Evolutionary conservation across 2,113 vertebrate species (phyloP).

Genomic region (Falco punctatus): DNA sequence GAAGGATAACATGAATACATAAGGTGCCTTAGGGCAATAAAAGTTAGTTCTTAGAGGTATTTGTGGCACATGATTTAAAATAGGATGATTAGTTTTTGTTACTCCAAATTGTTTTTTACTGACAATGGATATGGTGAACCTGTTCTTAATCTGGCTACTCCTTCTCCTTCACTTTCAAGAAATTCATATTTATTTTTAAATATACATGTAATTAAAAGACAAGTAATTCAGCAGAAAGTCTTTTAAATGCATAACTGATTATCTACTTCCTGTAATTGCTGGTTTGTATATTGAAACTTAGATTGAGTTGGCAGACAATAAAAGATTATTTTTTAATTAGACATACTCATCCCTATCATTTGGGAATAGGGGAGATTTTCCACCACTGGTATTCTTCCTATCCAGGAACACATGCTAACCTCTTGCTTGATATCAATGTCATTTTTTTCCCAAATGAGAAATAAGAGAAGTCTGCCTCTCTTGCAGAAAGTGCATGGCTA

Average conservation of each 20-base stretch:
- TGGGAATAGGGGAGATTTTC: conserved; percentile 63
- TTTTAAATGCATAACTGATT: conserved; percentile 72
- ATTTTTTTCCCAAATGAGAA: conserved; percentile 34
- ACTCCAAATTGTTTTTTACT: conserved; percentile 7
- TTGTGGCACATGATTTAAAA: conserved; percentile 18
- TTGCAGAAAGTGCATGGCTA: background rate
- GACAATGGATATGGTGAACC: background rate
- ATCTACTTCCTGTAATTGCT: conserved; percentile 74
- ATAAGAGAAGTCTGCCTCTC: background rate
- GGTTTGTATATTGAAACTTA: conserved; percentile 69
- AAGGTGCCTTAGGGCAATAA: background rate
- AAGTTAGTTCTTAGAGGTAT: conserved; percentile 3
- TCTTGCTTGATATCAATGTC: conserved; percentile 26
- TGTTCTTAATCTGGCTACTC: background rate
- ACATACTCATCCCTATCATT: conserved; percentile 61
- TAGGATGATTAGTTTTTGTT: conserved; percentile 14
- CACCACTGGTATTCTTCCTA: background rate
- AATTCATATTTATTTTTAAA: conserved; percentile 44
- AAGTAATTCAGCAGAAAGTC: conserved; percentile 60
- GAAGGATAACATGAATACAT: background rate
- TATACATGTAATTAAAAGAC: conserved; percentile 67
- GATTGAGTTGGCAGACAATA: conserved; percentile 73
- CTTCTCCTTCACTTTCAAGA: conserved; percentile 51
- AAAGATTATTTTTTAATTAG: conserved; percentile 77
- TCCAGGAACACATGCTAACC: background rate